These are phyloP conservation scores for Manis crassicaudata DNA, from an alignment of 2,797 vertebrate species.

Conservation along the genomic window DNA sequence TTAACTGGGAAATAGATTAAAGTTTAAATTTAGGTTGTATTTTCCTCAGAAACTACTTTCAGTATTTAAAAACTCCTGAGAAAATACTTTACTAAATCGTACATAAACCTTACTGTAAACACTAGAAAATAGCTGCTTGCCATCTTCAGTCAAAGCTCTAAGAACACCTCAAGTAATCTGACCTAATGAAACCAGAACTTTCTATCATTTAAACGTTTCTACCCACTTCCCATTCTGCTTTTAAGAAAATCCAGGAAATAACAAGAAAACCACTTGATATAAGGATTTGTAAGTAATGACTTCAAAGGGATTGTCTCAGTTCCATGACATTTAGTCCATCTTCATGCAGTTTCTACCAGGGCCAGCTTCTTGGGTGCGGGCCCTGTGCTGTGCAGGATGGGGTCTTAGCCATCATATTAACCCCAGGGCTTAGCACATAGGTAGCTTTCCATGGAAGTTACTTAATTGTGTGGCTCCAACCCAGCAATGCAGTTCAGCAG, in stretches of 20 bases:
- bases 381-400: not conserved
- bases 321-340: not conserved
- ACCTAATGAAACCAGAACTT: not conserved
- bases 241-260: not conserved
- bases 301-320: not conserved
- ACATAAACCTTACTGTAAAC: not conserved
- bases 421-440: not conserved
- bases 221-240: not conserved
- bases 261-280: not conserved
- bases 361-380: not conserved
- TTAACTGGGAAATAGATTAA: not conserved
- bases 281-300: not conserved
- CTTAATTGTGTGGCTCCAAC: not conserved
- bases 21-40: not conserved
- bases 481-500: not conserved
- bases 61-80: not conserved
- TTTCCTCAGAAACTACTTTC: not conserved
- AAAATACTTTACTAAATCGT: not conserved
- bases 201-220: not conserved
- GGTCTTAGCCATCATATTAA: not conserved
- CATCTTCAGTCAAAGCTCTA: not conserved
- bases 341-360: not conserved
- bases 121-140: not conserved
- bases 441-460: not conserved
- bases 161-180: not conserved